Base-by-base conservation (phyloP, 2,888 invertebrate genomes). In the Mylabris sibirica region DNA sequence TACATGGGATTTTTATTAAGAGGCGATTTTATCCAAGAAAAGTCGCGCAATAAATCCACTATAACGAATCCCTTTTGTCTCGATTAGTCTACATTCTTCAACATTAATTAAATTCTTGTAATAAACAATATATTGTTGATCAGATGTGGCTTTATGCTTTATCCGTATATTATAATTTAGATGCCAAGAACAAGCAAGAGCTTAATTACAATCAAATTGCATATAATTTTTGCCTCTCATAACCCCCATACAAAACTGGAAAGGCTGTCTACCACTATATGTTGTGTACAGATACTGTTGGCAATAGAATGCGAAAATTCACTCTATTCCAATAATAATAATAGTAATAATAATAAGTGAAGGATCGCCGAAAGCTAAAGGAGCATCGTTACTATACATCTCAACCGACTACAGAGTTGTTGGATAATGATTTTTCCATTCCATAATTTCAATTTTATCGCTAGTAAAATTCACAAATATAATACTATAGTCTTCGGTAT, bases 391-490 rank as follows among this genome's bases (percentile, higher is more conserved):
- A 71, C 72, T 30, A 30, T 30, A 71, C 70, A 73, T 74, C 72
- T 69, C 69, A 3, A 44, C 74, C 59, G 44, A 26, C 67, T 65
- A 70, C 66, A 70, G 68, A 66, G 44, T 59, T 71, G 22, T 12
- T 44, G 44, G 75, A 75, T 75, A 76, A 75, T 75, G 73, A 70
- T 74, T 76, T 75, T 76, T 74, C 74, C 72, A 69, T 72, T 75
- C 72, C 76, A 75, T 76, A 76, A 77, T 77, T 76, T 75, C 76
- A 73, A 76, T 76, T 76, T 76, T 77, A 76, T 74, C 66, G 76
- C 73, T 63, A 74, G 73, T 75, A 72, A 74, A 75, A 75, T 72
- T 75, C 74, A 60, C 62, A 62, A 63, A 57, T 57, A 57, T 57
- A 22, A 57, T 22, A 24, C 57, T 22, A 12, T 5, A 57, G 24